phyloP scores from a whole-genome alignment of 2,113 vertebrate species.

The Cavia porcellus region DNA sequence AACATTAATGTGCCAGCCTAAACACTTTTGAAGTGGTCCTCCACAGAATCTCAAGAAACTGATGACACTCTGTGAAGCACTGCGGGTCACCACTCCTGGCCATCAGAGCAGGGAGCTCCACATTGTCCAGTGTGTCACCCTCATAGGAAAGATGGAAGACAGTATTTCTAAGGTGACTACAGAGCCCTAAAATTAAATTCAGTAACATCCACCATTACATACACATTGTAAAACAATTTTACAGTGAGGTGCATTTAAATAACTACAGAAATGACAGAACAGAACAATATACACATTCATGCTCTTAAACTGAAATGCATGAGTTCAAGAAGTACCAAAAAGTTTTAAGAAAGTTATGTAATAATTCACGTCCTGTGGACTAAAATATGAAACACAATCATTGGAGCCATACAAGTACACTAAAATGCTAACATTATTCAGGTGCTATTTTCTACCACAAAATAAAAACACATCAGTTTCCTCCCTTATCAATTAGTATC shows the following conservation, averaged over 20 bases:
- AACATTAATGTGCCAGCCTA: constrained; percentile 54
- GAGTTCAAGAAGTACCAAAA: not conserved
- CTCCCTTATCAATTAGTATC: not conserved
- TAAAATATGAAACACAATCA: not conserved
- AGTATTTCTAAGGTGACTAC: not conserved
- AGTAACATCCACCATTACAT: not conserved
- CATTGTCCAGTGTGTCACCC: not conserved
- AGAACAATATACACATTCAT: not conserved
- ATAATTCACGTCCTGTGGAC: not conserved
- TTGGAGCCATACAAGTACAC: not conserved
- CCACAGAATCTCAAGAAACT: not conserved
- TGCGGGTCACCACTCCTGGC: not conserved
- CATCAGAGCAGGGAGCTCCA: not conserved
- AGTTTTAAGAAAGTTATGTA: not conserved
- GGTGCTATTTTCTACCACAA: not conserved
- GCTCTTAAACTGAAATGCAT: no score
- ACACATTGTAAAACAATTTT: not conserved
- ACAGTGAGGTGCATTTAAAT: not conserved
- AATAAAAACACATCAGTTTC: constrained; percentile 55
- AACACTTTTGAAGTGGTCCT: constrained; percentile 62
- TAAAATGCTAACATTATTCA: constrained; percentile 14
- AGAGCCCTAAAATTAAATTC: not conserved
- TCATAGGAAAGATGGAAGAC: not conserved
- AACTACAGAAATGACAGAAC: not conserved
- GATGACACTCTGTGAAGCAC: not conserved